Evolutionary conservation across 2,113 vertebrate genomes (phyloP), one percentile per base, ranked within the genome.

Genomic region (Dromaius novaehollandiae): DNA sequence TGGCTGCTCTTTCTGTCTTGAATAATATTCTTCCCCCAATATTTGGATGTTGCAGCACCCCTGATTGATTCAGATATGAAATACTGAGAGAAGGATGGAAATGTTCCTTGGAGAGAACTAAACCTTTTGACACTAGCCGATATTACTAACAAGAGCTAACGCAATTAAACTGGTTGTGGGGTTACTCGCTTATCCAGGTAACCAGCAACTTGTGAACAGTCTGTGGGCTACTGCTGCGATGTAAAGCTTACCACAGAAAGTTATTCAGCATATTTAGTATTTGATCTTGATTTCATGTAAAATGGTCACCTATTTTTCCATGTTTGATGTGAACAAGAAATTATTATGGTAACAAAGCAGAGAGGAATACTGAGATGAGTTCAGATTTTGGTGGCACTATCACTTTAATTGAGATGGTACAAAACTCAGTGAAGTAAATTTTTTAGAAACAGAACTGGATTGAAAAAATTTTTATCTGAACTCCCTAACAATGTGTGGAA

Each of bases 391-490:
- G 22, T 86, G 13, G 6, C 19, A 61, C 2, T 34, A 10, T 70
- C 0, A 0, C 3, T 53, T 82, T 48, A 48, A 11, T 22, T 70
- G 3, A 2, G 5, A 68, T 36, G 74, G 2, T 7, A 78, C 3
- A 51, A 89, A 82, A 69, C 2, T 32, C 30, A 74, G 25, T 24
- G 60, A 74, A 82, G 3, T 3, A 77, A 68, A 40, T 42, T 73
- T 73, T 82, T 32, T 78, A 70, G 50, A 85, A 44, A 11, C 19
- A 84, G 17, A 76, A 48, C 4, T 28, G 16, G 50, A 61, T 13
- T 70, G 2, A 7, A 44, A 36, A 86, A 28, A n/a, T 1, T 44
- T 80, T 89, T 68, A 48, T 19, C 15, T 46, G 44, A 70, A 42
- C 13, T 68, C 19, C 19, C 20, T 65, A 85, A 28, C 60, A 38